phyloP scores from a whole-genome alignment of 2,113 vertebrate species.

The Sminthopsis crassicaudata region DNA sequence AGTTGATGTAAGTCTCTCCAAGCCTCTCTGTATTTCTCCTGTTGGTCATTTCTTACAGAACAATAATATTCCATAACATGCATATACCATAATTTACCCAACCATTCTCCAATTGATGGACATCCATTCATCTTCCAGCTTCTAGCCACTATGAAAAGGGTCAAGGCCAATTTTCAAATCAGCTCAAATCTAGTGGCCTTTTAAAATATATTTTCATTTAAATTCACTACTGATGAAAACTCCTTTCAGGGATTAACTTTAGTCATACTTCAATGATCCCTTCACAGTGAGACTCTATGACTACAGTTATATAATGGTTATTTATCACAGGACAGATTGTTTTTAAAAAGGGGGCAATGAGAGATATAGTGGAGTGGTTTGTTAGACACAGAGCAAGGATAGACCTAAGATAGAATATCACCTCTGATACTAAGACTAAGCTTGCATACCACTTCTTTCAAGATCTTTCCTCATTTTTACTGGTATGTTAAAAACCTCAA shows the following conservation, averaged over 20 bases:
- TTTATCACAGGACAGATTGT: constrained; percentile 23
- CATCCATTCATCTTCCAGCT: no score
- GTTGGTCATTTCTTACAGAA: no score
- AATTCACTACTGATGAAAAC: not conserved
- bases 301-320: constrained; percentile 46
- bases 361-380: not conserved
- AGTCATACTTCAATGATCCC: no score
- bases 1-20: no score
- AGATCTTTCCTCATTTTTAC: not conserved
- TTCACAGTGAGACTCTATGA: constrained; percentile 41
- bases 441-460: not conserved
- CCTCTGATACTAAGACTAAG: not conserved
- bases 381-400: no score
- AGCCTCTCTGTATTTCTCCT: no score
- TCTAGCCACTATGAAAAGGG: no score
- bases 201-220: constrained; percentile 55
- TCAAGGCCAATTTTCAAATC: constrained; percentile 66
- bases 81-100: no score
- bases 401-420: no score
- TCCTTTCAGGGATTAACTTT: no score
- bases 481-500: not conserved
- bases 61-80: no score
- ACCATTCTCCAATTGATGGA: no score
- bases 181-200: constrained; percentile 65
- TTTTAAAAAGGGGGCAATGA: not conserved